A percentile compares a stretch with the other conserved stretches of the same genome.
Evolutionary conservation across 2,888 invertebrate genomes (phyloP).

Genomic region (Leptopilina myrica): DNA sequence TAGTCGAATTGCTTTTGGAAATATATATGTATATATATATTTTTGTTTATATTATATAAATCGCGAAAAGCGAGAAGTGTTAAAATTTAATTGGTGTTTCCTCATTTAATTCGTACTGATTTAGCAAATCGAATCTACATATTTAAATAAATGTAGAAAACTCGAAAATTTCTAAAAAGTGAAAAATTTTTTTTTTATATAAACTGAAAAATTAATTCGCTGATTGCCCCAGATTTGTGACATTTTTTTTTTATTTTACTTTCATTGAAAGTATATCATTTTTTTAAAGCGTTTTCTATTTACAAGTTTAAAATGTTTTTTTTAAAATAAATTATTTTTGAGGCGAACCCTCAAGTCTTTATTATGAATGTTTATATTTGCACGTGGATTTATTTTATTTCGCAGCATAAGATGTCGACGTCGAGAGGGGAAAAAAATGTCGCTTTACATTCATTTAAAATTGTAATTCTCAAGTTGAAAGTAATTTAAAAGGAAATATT

Average conservation of each 20-base stretch:
- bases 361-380: background rate
- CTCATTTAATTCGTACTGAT: background rate
- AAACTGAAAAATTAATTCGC: background rate
- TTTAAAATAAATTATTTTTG: constrained; percentile 15
- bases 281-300: constrained; percentile 4
- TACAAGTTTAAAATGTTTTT: background rate
- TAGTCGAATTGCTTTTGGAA: background rate
- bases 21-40: too few relatives aligned
- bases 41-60: background rate
- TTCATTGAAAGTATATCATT: constrained; percentile 10
- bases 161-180: background rate
- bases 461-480: too few relatives aligned
- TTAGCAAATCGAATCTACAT: background rate
- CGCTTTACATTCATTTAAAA: too few relatives aligned
- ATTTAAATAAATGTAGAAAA: background rate
- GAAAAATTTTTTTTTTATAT: background rate
- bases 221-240: background rate
- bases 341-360: background rate
- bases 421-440: too few relatives aligned
- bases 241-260: background rate
- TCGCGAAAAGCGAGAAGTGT: constrained; percentile 4
- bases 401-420: too few relatives aligned
- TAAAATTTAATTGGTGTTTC: constrained; percentile 37
- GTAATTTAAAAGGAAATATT: too few relatives aligned
- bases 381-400: background rate